Evolutionary conservation across 1,140 invertebrate genomes (phyloP), one percentile per base, ranked within the genome.

Genomic region (Oncopodura yosiiana): DNA sequence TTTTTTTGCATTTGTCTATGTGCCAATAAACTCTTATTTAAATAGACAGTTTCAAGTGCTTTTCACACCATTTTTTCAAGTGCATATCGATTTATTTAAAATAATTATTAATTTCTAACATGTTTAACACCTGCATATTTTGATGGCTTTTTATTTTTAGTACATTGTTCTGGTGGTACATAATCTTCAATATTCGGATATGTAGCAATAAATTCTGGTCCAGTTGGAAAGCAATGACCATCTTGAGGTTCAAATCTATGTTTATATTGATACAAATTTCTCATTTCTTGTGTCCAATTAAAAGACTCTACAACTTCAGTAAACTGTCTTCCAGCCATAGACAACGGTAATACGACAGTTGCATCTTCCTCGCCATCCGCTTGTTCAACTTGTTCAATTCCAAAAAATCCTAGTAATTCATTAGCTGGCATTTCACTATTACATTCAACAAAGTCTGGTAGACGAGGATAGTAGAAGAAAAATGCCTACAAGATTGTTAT

Each of bases 251-350:
- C 49, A 21, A 12, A 50, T 29, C 24, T 32, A 16, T 37, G 34
- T 8, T 11, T 16, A 6, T 34, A 39, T 27, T 50, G 32, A 39
- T 50, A 50, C n/a, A 8, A 32, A 4, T 5, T 18, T 21, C 49
- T 8, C 5, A 34, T n/a, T 39, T 37, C 49, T 6, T 37, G 19
- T 16, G 49, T 50, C 49, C 49, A 50, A 29, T 50, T 38, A 24
- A 50, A 50, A 3, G 11, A 12, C 26, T 37, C 32, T 8, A 50
- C 49, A 18, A 50, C 49, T 37, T 37, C 8, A 5, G 49, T 11
- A 39, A 50, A 38, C 6, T 39, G 6, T 21, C 3, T 37, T 11
- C 21, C 34, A 12, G 5, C n/a, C 14, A 50, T 6, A 11, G 5
- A 3, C 19, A 6, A 11, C 4, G 49, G 49, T 9, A 6, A 5